Conservation (phyloP, 2,113 vertebrate species). For the Sciurus niger region DNA sequence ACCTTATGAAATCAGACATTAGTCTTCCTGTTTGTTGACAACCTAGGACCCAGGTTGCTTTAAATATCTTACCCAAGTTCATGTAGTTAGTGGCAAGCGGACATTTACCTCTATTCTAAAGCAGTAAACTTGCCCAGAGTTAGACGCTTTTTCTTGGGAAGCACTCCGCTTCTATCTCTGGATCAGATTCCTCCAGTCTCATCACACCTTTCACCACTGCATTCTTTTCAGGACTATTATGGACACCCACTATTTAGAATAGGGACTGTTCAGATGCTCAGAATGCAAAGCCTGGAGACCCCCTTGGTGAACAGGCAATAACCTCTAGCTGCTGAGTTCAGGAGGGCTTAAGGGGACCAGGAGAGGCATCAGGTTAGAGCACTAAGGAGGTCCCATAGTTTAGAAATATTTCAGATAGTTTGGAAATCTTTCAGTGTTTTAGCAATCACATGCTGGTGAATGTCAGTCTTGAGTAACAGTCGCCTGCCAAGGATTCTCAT, state of each 20-base stretch:
- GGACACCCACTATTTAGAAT: neutral
- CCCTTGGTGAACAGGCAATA: neutral
- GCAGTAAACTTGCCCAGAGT: neutral
- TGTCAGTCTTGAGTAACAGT: neutral
- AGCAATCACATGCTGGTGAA: neutral
- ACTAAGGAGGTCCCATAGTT: neutral
- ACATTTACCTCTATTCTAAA: neutral
- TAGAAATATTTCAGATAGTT: neutral
- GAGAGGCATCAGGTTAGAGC: neutral
- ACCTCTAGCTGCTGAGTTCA: neutral
- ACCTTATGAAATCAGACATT: neutral
- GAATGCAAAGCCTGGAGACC: neutral
- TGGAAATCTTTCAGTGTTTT: neutral
- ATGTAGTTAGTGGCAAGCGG: neutral
- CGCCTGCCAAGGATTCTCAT: neutral
- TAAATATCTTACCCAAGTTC: neutral
- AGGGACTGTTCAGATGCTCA: neutral
- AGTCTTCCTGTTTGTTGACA: neutral
- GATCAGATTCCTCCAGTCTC: neutral
- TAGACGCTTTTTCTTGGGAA: neutral
- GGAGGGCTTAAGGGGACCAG: neutral
- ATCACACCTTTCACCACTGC: neutral
- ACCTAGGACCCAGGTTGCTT: neutral
- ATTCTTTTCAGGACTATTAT: neutral
- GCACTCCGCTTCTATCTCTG: neutral